These are phyloP conservation scores for Cephalopterus ornatus DNA, from an alignment of 2,113 vertebrate genomes.

Conservation along the genomic window DNA sequence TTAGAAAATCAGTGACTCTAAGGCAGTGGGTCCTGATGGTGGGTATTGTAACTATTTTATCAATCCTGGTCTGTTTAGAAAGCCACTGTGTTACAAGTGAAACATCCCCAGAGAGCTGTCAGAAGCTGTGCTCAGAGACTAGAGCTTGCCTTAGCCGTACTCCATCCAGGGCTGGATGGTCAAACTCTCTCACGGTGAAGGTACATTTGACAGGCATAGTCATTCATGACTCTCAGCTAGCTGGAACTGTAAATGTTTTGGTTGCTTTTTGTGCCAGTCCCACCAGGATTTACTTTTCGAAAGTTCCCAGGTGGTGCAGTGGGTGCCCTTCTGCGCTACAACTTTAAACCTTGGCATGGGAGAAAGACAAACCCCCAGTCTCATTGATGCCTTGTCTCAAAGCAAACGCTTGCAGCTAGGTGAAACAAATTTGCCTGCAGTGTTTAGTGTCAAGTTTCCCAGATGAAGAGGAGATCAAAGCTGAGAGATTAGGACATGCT, in stretches of 20 bases:
- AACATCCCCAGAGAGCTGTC: not conserved
- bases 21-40: not conserved
- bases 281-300: not conserved
- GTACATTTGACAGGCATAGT: not conserved
- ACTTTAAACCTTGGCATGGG: not conserved
- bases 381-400: not conserved
- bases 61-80: not conserved
- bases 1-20: not conserved
- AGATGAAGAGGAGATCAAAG: slow-evolving; percentile 49
- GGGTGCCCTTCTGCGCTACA: not conserved
- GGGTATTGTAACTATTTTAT: not conserved
- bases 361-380: not conserved
- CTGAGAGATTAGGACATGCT: slow-evolving; percentile 45
- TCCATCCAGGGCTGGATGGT: accelerated
- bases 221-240: not conserved
- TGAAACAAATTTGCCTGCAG: slow-evolving; percentile 30
- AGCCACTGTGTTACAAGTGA: not conserved
- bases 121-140: not conserved
- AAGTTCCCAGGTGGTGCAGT: not conserved
- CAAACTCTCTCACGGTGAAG: accelerated
- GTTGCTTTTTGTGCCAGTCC: not conserved
- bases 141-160: not conserved
- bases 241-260: not conserved
- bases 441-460: slow-evolving; percentile 44
- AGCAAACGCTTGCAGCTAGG: not conserved